phyloP scores from a whole-genome alignment of 1,140 invertebrate species.

The Dendrolimus kikuchii region DNA sequence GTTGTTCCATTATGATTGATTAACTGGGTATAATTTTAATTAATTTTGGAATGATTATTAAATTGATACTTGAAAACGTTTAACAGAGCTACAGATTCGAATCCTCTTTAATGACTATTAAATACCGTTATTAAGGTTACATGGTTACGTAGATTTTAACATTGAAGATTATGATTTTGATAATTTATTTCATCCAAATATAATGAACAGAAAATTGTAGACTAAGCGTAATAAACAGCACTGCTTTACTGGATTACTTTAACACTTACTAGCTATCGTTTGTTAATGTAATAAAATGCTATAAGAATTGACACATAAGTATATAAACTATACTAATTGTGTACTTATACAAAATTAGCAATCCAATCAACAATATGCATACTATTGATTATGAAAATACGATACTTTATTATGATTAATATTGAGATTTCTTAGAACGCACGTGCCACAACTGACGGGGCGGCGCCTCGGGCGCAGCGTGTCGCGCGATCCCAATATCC shows the following conservation, averaged over 20 bases:
- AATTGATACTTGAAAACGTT: constrained; percentile 21
- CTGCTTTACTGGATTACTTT: constrained; percentile 47
- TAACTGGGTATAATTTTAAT: constrained; percentile 30
- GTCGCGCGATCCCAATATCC: constrained; percentile 6
- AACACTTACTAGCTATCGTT: constrained; percentile 69
- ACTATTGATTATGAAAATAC: constrained; percentile 70
- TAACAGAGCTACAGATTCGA: constrained; percentile 27
- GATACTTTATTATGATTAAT: constrained; percentile 44
- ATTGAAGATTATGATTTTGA: constrained; percentile 20
- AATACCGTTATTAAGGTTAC: constrained; percentile 11
- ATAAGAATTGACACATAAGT: constrained; percentile 75
- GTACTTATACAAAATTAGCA: constrained; percentile 70
- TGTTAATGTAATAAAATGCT: constrained; percentile 70
- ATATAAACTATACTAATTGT: constrained; percentile 74
- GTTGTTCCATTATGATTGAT: constrained; percentile 45
- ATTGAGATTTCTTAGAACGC: constrained; percentile 32
- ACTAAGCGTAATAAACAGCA: constrained; percentile 51
- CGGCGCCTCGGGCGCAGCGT: constrained; percentile 5
- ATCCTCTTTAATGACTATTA: constrained; percentile 12
- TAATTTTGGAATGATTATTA: constrained; percentile 10
- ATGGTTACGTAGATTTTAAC: constrained; percentile 19
- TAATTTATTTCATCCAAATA: constrained; percentile 13
- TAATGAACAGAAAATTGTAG: constrained; percentile 28
- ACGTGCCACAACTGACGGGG: constrained; percentile 1
- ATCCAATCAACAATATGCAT: constrained; percentile 66